phyloP scores from a whole-genome alignment of 2,888 invertebrate species.

The Lypha dubia region DNA sequence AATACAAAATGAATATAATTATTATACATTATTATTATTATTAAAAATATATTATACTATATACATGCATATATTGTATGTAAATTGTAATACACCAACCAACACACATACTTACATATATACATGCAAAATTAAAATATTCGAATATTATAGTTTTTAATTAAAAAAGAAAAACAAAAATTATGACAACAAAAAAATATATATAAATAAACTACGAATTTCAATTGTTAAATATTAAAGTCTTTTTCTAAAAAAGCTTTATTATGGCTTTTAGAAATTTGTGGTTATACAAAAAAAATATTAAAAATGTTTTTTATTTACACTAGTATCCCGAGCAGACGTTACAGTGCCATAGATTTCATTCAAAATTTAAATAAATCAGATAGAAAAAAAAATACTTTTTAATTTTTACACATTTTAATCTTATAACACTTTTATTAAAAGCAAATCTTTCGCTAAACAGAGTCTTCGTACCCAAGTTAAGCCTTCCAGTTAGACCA shows the following conservation, averaged over 20 bases:
- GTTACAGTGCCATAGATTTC: no score
- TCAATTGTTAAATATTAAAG: conserved; percentile 49
- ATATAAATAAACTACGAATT: conserved; percentile 35
- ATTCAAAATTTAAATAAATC: no score
- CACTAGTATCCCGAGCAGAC: background rate
- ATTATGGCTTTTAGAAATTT: conserved; percentile 29
- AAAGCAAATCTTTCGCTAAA: background rate
- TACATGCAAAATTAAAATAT: conserved; percentile 54
- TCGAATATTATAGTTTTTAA: conserved; percentile 72
- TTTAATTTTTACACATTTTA: no score
- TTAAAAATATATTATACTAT: conserved; percentile 27
- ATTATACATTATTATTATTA: conserved; percentile 52
- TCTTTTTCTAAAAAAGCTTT: conserved; percentile 23
- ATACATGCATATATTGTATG: conserved; percentile 33
- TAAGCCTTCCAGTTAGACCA: conserved; percentile 85
- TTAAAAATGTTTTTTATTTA: conserved; percentile 18
- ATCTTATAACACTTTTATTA: conserved; percentile 32
- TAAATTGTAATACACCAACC: conserved; percentile 56
- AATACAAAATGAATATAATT: conserved; percentile 35
- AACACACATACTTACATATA: conserved; percentile 26
- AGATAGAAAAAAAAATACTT: no score
- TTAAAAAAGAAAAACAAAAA: conserved; percentile 42
- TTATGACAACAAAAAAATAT: conserved; percentile 38
- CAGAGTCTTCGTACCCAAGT: background rate
- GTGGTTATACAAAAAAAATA: conserved; percentile 35